Percentiles rank a stretch among this genome's conserved stretches.
Evolutionary conservation across 2,888 invertebrate species (phyloP).

Genomic region (Folsomia manolachei): DNA sequence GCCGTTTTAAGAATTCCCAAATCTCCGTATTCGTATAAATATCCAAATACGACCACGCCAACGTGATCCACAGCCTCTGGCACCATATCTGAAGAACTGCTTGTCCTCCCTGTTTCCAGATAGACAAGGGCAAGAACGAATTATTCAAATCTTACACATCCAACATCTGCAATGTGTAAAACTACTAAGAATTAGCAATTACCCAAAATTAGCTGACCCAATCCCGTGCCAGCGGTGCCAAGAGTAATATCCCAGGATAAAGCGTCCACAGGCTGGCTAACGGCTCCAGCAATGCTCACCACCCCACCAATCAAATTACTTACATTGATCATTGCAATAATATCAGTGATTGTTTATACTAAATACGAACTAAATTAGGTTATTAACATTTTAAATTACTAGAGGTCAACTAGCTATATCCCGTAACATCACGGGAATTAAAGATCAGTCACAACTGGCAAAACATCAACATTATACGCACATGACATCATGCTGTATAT

Average conservation of each 20-base stretch:
- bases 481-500: not conserved
- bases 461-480: not conserved
- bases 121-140: not conserved
- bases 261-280: conserved; percentile 35
- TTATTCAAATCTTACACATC: not conserved
- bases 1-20: conserved; percentile 36
- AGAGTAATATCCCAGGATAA: conserved; percentile 47
- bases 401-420: not conserved
- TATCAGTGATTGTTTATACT: too few relatives aligned
- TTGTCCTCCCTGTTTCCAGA: conserved; percentile 27
- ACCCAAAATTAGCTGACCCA: conserved; percentile 42
- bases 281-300: conserved; percentile 18
- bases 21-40: conserved; percentile 47
- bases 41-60: conserved; percentile 42
- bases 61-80: conserved; percentile 49
- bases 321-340: conserved; percentile 18
- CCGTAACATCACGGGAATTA: not conserved
- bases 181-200: not conserved
- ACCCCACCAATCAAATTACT: conserved; percentile 36
- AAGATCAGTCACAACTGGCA: not conserved
- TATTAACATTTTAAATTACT: not conserved
- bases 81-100: conserved; percentile 34
- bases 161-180: not conserved
- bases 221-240: conserved; percentile 39
- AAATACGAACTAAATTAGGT: not conserved